Evolutionary conservation across 2,888 invertebrate genomes (phyloP).

Genomic region (Watsonalla cultraria): DNA sequence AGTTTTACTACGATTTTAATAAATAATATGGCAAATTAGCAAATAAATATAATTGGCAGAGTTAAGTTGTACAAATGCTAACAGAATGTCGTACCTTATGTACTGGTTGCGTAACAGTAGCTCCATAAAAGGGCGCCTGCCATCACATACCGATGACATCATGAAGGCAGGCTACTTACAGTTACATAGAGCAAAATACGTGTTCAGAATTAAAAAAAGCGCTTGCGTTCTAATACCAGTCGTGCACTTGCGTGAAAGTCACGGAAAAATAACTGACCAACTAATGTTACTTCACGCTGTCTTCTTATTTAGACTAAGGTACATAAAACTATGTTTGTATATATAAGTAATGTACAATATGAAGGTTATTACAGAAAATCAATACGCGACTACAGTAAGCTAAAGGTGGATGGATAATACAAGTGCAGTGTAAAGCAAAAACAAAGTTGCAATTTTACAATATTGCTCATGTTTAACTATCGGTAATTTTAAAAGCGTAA

Average conservation of each 20-base stretch:
- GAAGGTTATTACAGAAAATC: too few relatives aligned
- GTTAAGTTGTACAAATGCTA: too few relatives aligned
- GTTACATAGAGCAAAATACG: constrained; percentile 59
- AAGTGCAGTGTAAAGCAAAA: constrained; percentile 3
- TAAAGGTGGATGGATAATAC: too few relatives aligned
- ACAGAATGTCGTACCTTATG: not conserved
- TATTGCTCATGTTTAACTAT: constrained; percentile 9
- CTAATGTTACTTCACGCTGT: not conserved
- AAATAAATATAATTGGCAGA: too few relatives aligned
- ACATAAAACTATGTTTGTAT: too few relatives aligned
- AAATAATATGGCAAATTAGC: too few relatives aligned
- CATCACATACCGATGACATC: constrained; percentile 71
- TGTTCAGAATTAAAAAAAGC: constrained; percentile 48
- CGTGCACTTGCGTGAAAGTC: constrained; percentile 14
- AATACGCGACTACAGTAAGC: too few relatives aligned
- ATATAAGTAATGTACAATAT: too few relatives aligned
- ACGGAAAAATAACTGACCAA: not conserved
- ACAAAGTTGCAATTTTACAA: constrained; percentile 2
- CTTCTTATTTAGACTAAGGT: not conserved
- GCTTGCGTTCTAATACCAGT: constrained; percentile 22
- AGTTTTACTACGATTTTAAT: too few relatives aligned
- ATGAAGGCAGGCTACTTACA: constrained; percentile 60
- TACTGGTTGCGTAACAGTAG: constrained; percentile 41
- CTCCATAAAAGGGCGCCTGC: constrained; percentile 47
- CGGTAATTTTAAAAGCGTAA: constrained; percentile 24